Conservation (phyloP, 2,113 vertebrate species). For the Nothoprocta perdicaria region DNA sequence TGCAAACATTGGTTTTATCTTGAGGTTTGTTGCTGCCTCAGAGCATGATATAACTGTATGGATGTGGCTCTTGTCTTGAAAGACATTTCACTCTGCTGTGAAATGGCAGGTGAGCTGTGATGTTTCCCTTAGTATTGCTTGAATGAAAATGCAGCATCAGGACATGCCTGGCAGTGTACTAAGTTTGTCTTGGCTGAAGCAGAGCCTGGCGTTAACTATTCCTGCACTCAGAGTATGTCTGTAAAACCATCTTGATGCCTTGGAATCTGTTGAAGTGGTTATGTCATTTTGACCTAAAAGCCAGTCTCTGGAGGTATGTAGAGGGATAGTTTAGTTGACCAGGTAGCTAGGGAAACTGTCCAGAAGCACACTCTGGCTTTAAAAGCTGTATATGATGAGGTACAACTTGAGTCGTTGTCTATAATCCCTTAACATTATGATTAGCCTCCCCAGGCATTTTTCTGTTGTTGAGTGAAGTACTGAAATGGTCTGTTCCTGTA, state of each 20-base stretch:
- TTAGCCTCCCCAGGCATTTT: background rate
- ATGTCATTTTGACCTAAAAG: background rate
- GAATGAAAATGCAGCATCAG: conserved; percentile 29
- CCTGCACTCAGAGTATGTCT: background rate
- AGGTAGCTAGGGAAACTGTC: background rate
- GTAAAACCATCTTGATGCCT: background rate
- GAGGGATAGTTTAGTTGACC: background rate
- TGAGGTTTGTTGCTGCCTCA: background rate
- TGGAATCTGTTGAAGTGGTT: background rate
- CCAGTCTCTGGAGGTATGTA: background rate
- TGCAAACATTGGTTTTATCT: background rate
- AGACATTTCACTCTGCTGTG: background rate
- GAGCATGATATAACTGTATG: background rate
- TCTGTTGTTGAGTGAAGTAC: background rate
- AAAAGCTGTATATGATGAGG: background rate
- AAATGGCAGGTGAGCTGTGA: conserved; percentile 31
- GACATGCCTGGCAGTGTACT: background rate
- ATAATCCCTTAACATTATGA: background rate
- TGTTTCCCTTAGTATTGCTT: conserved; percentile 18
- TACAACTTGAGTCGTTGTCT: background rate
- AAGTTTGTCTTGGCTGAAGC: background rate
- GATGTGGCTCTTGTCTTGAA: conserved; percentile 20
- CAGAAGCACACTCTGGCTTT: background rate
- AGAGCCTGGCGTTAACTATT: conserved; percentile 18
- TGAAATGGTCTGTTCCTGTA: background rate